These are phyloP conservation scores for Eretmochelys imbricata DNA, from an alignment of 2,113 vertebrate genomes.

Conservation along the genomic window DNA sequence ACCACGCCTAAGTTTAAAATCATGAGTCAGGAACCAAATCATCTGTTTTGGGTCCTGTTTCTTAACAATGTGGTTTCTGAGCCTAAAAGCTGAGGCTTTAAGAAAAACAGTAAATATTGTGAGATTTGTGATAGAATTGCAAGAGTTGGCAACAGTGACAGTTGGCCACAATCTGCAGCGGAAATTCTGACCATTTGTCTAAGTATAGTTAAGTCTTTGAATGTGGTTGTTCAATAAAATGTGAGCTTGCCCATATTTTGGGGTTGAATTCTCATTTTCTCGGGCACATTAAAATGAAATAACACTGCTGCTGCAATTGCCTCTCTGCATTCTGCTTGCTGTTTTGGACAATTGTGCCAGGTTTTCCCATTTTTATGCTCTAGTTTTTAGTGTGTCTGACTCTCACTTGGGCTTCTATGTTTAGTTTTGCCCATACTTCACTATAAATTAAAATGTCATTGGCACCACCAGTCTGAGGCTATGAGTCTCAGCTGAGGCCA, in stretches of 20 bases:
- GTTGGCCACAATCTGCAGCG: background rate
- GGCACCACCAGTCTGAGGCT: background rate
- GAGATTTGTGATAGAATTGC: background rate
- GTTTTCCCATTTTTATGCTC: background rate
- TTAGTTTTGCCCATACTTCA: background rate
- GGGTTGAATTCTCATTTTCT: background rate
- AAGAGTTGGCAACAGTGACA: background rate
- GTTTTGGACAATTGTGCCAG: background rate
- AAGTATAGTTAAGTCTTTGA: background rate
- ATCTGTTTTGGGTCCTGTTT: background rate
- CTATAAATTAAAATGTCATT: background rate
- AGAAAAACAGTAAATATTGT: background rate
- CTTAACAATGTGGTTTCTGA: background rate
- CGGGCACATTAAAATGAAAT: background rate
- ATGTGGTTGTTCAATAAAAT: background rate
- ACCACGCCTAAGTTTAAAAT: background rate
- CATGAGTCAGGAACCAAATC: background rate
- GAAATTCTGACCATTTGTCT: background rate
- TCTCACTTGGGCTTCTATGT: background rate
- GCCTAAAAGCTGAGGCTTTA: background rate
- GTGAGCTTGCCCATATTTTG: background rate
- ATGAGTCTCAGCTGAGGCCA: background rate
- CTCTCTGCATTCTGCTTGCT: background rate
- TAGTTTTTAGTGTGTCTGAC: background rate
- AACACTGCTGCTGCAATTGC: background rate